phyloP scores from a whole-genome alignment of 2,113 vertebrate genomes.

The Craseonycteris thonglongyai region DNA sequence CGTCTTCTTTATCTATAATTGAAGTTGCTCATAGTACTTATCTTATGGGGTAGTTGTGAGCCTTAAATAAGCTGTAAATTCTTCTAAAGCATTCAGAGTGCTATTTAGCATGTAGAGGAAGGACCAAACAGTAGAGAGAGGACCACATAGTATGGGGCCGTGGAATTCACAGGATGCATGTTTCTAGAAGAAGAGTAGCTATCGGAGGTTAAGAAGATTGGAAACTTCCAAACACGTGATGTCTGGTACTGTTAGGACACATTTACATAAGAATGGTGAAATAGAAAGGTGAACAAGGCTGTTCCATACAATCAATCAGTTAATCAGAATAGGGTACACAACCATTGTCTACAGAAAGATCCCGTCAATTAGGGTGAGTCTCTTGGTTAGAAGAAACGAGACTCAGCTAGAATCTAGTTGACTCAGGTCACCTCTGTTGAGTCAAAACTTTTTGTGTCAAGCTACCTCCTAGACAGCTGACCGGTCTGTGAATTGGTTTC shows the following conservation, averaged over 20 bases:
- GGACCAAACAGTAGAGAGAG: background rate
- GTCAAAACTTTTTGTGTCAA: constrained; percentile 30
- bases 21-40: background rate
- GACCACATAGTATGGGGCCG: background rate
- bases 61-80: constrained; percentile 3
- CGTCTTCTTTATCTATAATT: background rate
- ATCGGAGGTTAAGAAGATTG: background rate
- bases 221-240: background rate
- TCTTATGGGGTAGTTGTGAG: background rate
- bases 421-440: constrained; percentile 19
- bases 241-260: background rate
- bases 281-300: background rate
- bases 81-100: background rate
- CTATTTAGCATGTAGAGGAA: background rate
- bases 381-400: constrained; percentile 2
- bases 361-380: constrained; percentile 21
- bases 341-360: background rate
- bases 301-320: background rate
- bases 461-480: background rate
- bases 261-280: background rate
- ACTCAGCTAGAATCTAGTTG: constrained; percentile 28
- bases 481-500: background rate
- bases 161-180: background rate
- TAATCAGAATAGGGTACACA: background rate
- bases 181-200: constrained; percentile 8